These are phyloP conservation scores for Mystacornis crossleyi DNA, from an alignment of 2,113 vertebrate species.

Conservation along the genomic window DNA sequence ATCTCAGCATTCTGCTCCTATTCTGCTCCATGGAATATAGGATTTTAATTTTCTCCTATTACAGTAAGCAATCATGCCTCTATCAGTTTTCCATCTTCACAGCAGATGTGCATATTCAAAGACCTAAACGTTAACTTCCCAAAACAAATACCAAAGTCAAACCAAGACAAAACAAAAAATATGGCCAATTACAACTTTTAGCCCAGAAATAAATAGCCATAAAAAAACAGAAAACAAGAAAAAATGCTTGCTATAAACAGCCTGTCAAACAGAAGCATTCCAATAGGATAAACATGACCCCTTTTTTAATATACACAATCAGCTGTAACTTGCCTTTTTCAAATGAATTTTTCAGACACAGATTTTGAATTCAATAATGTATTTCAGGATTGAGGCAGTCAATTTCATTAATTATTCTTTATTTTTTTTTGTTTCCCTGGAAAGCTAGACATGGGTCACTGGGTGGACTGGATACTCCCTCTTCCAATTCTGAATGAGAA, in stretches of 20 bases:
- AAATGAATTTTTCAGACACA: neutral
- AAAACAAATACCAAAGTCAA: neutral
- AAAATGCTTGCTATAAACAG: neutral
- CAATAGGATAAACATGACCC: neutral
- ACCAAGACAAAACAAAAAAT: neutral
- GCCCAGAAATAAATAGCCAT: neutral
- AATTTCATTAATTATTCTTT: neutral
- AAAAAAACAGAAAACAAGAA: neutral
- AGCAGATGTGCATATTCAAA: constrained; percentile 36
- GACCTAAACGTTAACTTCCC: neutral
- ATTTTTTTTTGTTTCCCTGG: neutral
- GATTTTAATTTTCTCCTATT: constrained; percentile 36
- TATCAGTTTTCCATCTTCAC: constrained; percentile 13
- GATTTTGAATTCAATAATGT: neutral
- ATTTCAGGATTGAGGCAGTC: neutral
- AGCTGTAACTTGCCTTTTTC: neutral
- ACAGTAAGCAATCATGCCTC: constrained; percentile 7
- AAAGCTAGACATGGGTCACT: neutral
- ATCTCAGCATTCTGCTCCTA: constrained; percentile 23
- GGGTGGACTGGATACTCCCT: neutral
- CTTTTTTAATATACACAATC: neutral
- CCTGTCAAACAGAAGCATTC: neutral
- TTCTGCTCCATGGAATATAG: neutral
- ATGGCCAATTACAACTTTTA: neutral
- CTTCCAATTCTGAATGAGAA: neutral